A percentile compares a stretch with the other conserved stretches of the same genome.
These are phyloP conservation scores for Drosophila cardini DNA, from an alignment of 1,140 invertebrate species.

Conservation along the genomic window DNA sequence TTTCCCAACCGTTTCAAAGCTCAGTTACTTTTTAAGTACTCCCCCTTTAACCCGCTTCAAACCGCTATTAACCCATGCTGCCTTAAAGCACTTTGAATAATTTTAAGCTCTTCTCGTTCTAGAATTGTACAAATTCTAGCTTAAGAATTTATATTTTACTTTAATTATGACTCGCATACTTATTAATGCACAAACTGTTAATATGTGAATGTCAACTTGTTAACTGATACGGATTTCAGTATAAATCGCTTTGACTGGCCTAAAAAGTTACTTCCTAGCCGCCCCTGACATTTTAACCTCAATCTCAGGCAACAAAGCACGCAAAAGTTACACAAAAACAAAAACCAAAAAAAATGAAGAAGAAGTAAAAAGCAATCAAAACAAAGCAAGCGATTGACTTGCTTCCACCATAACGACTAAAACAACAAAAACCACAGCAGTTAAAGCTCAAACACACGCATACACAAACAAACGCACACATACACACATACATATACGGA, in stretches of 20 bases:
- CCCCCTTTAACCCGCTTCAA: background rate
- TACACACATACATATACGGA: background rate
- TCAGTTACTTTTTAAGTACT: too few species aligned
- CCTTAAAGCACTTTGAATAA: background rate
- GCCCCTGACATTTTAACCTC: constrained; percentile 58
- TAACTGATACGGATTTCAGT: constrained; percentile 7
- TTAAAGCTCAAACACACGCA: constrained; percentile 15
- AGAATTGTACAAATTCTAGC: too few species aligned
- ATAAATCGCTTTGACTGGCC: constrained; percentile 23
- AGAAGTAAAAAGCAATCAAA: constrained; percentile 74
- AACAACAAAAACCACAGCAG: constrained; percentile 32
- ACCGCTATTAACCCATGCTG: background rate
- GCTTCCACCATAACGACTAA: constrained; percentile 19
- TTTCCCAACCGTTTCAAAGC: too few species aligned
- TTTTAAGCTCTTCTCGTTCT: background rate
- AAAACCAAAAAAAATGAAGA: constrained; percentile 46
- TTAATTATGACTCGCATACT: background rate
- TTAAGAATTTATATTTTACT: background rate
- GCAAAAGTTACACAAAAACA: constrained; percentile 32
- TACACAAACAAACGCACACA: too few species aligned
- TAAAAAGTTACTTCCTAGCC: constrained; percentile 25
- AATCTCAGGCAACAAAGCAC: constrained; percentile 41
- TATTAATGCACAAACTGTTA: constrained; percentile 1
- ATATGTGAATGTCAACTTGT: constrained; percentile 17
- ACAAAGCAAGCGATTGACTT: constrained; percentile 75